phyloP scores from a whole-genome alignment of 30 jellyfish, hydroid and myxozoan species.

The Mastigias papua region DNA sequence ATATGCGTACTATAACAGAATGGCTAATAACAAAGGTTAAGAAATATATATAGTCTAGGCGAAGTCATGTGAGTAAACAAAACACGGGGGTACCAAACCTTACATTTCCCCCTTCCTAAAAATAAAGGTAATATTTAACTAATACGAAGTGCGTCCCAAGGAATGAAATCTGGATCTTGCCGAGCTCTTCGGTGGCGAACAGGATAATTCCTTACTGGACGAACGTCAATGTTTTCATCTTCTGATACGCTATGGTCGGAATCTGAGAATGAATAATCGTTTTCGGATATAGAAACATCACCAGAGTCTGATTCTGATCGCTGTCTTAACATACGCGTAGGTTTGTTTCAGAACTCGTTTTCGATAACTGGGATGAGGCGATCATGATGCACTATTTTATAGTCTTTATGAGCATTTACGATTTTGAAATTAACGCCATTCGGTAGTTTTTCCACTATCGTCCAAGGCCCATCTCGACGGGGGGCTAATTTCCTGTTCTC shows the following conservation, averaged over 20 bases:
- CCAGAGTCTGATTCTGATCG: not conserved
- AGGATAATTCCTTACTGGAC: conserved; percentile 8
- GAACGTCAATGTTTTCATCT: conserved; percentile 8
- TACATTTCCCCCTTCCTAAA: conserved; percentile 56
- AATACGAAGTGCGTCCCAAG: conserved; percentile 39
- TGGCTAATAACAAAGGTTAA: conserved; percentile 10
- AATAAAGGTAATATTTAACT: not conserved
- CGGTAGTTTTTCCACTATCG: conserved; percentile 31
- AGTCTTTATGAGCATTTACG: conserved; percentile 35
- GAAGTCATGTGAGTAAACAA: conserved; percentile 4
- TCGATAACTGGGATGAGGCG: conserved; percentile 27
- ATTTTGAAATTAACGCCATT: conserved; percentile 53
- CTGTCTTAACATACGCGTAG: conserved; percentile 4
- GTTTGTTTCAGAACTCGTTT: not conserved
- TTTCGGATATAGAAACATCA: conserved; percentile 8
- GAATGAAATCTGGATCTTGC: conserved; percentile 39
- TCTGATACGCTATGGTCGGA: conserved; percentile 12
- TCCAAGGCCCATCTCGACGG: conserved; percentile 63
- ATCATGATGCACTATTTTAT: conserved; percentile 50
- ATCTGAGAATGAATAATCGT: conserved; percentile 11
- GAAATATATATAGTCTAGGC: conserved; percentile 1
- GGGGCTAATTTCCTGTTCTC: conserved; percentile 64
- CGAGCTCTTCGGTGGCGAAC: conserved; percentile 23
- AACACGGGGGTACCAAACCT: conserved; percentile 56
- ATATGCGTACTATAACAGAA: conserved; percentile 4